Conservation (phyloP, 2,797 vertebrate species). For the Cyprinodon diabolis region DNA sequence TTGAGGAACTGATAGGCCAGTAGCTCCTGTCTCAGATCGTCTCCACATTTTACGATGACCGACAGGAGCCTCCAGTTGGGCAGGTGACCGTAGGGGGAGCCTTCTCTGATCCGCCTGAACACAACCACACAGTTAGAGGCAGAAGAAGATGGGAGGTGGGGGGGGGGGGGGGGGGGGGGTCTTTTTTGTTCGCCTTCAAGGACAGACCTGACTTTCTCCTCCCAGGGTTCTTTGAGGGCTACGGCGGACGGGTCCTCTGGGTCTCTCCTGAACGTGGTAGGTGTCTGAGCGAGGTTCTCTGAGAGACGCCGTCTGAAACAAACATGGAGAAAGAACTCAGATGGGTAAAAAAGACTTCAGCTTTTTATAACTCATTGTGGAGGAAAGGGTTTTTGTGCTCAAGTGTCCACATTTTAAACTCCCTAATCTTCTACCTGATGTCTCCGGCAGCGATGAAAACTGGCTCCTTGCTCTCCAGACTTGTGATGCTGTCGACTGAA, state of each 20-base stretch:
- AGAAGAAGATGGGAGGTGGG: not conserved
- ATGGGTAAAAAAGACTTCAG: no score
- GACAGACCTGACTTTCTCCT: conserved; percentile 92
- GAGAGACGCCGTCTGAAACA: conserved; percentile 87
- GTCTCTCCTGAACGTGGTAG: conserved; percentile 89
- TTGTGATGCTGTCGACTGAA: conserved; percentile 97
- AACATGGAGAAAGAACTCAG: not conserved
- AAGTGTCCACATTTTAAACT: no score
- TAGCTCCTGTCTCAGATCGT: conserved; percentile 94
- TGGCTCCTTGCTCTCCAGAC: conserved; percentile 94
- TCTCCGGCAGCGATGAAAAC: conserved; percentile 95
- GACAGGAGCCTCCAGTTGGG: conserved; percentile 92
- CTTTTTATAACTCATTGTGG: no score
- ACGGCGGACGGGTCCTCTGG: conserved; percentile 94
- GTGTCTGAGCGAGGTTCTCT: conserved; percentile 92
- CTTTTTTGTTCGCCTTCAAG: fast-evolving
- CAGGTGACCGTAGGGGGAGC: conserved; percentile 92
- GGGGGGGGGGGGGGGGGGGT: no score
- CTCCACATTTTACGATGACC: conserved; percentile 96
- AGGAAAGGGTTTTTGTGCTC: no score
- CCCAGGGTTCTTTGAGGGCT: conserved; percentile 95
- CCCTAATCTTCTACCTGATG: conserved; percentile 83
- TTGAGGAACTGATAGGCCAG: conserved; percentile 93
- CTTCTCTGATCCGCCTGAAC: conserved; percentile 90
- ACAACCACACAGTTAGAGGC: not conserved